These are phyloP conservation scores for Volucella bombylans DNA, from an alignment of 2,888 invertebrate genomes.

Conservation along the genomic window DNA sequence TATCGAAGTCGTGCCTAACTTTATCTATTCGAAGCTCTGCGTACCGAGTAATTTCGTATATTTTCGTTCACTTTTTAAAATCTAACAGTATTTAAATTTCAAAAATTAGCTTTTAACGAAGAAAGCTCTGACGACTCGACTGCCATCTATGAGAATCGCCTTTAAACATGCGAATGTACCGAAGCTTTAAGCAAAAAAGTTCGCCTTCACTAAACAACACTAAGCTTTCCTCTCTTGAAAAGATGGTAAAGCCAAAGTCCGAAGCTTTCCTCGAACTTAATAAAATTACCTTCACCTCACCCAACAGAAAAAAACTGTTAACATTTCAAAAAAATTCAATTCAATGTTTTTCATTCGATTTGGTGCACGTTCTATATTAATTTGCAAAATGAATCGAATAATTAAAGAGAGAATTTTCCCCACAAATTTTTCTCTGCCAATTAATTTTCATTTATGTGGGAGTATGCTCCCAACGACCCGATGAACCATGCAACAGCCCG, in stretches of 20 bases:
- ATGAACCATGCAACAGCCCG: not conserved
- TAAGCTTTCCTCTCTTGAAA: not conserved
- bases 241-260: not conserved
- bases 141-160: conserved; percentile 2
- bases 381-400: conserved; percentile 18
- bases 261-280: not conserved
- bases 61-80: too few relatives aligned
- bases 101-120: conserved; percentile 5
- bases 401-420: conserved; percentile 15
- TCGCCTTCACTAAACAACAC: not conserved
- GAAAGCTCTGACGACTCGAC: not conserved
- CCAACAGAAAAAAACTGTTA: conserved; percentile 2
- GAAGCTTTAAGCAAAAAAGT: too few relatives aligned
- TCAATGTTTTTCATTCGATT: conserved; percentile 17
- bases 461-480: conserved; percentile 22
- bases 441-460: conserved; percentile 47
- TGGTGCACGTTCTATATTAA: conserved; percentile 1
- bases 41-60: too few relatives aligned
- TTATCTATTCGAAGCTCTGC: too few relatives aligned
- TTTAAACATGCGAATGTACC: too few relatives aligned
- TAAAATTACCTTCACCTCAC: not conserved
- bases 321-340: conserved; percentile 23
- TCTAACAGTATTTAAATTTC: too few relatives aligned
- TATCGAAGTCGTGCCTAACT: too few relatives aligned
- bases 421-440: conserved; percentile 41